Base-by-base conservation (phyloP, 2,113 vertebrate genomes). In the Archocentrus centrarchus region DNA sequence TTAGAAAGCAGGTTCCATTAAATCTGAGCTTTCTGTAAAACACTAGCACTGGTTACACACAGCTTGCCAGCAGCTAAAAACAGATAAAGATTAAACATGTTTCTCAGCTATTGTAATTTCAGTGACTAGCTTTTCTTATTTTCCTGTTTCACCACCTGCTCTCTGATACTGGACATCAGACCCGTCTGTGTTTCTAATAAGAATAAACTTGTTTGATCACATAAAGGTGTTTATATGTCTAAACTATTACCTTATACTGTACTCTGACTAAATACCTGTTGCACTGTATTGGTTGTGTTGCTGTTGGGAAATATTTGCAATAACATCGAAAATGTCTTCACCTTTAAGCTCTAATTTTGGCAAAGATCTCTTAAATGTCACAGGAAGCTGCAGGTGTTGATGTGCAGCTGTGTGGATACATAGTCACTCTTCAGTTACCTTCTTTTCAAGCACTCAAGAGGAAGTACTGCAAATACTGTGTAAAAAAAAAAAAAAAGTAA, bases 1-100 rank as follows among this genome's bases (percentile, higher is more conserved):
- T 37, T 32, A 64, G 37, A 59, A 77, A 62, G 61, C n/a, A 39
- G 22, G 11, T 76, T 37, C 30, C 53, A 64, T 88, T 86, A 70
- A 82, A 79, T 83, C 61, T 83, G 13, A 61, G 22, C 24, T 80
- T 75, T 58, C 75, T 37, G 70, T 70, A 41, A 70, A 79, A 78
- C 70, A 39, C 39, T 82, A 61, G 37, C 30, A 59, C 22, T 3
- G 17, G 77, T 84, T 41, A 32, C 18, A 58, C 2, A 1, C 18
- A 14, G 35, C 62, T 44, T 59, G 79, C 37, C 14, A 62, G 30
- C 53, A 13, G 18, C 20, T 58, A 58, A 85, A 50, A 80, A 76
- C 61, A 80, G 22, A 70, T 80, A 17, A 64, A 64, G 27, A 27
- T 27, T 80, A 8, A 17, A 58, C 18, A 76, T 64, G 32, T 50